Evolutionary conservation across 2,797 vertebrate genomes (phyloP).

Genomic region (Threskiornis aethiopicus): DNA sequence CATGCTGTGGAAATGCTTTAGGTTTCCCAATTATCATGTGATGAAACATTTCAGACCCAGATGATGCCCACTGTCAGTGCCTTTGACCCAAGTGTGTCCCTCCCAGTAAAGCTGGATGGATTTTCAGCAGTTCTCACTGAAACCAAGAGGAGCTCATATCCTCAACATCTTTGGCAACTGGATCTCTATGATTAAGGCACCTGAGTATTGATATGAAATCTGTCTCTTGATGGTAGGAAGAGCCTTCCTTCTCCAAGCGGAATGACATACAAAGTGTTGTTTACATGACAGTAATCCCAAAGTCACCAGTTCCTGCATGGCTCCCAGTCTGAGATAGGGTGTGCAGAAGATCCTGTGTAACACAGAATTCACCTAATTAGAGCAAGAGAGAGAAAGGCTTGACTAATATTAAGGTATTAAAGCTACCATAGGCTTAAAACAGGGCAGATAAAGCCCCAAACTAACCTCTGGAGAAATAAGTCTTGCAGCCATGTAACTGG

Average conservation of each 20-base stretch:
- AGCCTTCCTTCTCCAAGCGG: neutral
- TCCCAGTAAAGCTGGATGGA: neutral
- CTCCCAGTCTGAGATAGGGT: neutral
- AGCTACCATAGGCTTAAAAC: neutral
- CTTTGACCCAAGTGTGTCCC: neutral
- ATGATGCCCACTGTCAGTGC: neutral
- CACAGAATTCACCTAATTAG: neutral
- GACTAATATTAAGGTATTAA: neutral
- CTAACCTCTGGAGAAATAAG: neutral
- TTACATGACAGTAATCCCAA: neutral
- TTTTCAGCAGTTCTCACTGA: neutral
- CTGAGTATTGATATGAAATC: rapidly evolving
- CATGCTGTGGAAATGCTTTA: neutral
- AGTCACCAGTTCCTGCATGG: neutral
- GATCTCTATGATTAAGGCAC: neutral
- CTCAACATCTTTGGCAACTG: neutral
- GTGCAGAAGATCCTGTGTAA: neutral
- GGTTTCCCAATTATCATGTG: neutral
- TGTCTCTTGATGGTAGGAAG: neutral
- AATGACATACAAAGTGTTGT: neutral
- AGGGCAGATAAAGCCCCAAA: neutral
- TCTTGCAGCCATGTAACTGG: neutral
- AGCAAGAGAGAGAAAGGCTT: neutral
- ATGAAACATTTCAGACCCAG: neutral
- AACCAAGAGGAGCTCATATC: neutral